Conservation (phyloP, 2,888 invertebrate species). For the Melitaea athalia region DNA sequence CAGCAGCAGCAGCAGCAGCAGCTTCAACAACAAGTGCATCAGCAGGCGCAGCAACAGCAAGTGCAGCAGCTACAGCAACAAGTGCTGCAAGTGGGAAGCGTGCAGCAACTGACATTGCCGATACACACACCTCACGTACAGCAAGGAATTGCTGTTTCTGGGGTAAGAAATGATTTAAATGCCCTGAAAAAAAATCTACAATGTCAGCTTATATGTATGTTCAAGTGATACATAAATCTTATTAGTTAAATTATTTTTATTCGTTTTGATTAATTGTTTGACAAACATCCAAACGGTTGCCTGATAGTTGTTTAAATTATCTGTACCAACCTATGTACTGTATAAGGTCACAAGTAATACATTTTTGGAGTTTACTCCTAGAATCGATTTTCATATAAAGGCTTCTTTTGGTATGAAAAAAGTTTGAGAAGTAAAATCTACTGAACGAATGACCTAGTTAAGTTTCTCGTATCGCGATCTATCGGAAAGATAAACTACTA, state of each 20-base stretch:
- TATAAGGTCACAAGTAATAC: no score
- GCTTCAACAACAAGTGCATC: constrained; percentile 70
- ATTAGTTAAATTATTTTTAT: no score
- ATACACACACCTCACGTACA: constrained; percentile 67
- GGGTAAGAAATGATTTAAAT: constrained; percentile 55
- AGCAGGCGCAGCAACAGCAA: constrained; percentile 54
- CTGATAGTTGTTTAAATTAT: not conserved
- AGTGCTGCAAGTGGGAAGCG: constrained; percentile 71
- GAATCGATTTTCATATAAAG: no score
- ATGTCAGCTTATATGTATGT: not conserved
- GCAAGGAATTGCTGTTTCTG: constrained; percentile 53
- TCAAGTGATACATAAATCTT: no score
- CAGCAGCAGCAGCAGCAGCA: constrained; percentile 72
- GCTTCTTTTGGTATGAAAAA: no score
- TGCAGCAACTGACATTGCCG: constrained; percentile 73
- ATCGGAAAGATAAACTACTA: no score
- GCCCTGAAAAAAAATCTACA: not conserved
- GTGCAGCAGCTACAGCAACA: constrained; percentile 62
- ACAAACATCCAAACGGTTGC: no score
- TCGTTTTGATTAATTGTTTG: no score
- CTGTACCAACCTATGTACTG: not conserved
- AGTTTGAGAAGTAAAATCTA: no score
- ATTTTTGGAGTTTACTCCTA: no score
- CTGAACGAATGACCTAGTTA: no score
- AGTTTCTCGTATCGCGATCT: no score